These are phyloP conservation scores for Plemyria rubiginata DNA, from an alignment of 2,888 invertebrate species.

Conservation along the genomic window DNA sequence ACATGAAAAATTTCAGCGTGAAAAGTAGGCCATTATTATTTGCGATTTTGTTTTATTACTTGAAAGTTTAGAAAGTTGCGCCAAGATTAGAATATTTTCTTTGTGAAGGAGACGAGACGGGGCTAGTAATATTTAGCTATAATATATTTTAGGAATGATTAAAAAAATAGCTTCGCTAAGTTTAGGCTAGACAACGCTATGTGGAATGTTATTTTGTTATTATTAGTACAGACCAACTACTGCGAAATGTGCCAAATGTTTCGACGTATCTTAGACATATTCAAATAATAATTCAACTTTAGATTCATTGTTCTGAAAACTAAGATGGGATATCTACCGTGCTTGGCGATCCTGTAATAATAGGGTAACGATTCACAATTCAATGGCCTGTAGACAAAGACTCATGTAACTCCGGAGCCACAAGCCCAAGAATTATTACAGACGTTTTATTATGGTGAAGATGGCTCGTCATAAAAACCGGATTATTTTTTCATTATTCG, in stretches of 20 bases:
- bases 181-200: no score
- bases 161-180: no score
- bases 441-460: slow-evolving; percentile 20
- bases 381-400: slow-evolving; percentile 34
- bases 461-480: slow-evolving; percentile 36
- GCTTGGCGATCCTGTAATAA: not conserved
- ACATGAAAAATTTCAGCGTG: slow-evolving; percentile 23
- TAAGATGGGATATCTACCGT: no score
- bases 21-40: slow-evolving; percentile 26
- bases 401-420: slow-evolving; percentile 8
- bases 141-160: no score
- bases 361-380: slow-evolving; percentile 4
- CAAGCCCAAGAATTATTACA: slow-evolving; percentile 28
- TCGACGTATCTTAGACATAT: no score
- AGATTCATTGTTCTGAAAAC: no score
- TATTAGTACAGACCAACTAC: no score
- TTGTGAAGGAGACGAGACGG: not conserved
- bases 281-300: no score
- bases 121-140: no score
- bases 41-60: slow-evolving; percentile 14
- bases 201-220: no score
- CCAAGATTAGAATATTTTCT: not conserved
- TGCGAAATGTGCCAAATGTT: no score
- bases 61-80: not conserved
- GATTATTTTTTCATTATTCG: slow-evolving; percentile 37